phyloP scores from a whole-genome alignment of 2,888 invertebrate species.

The Pterostichus niger region DNA sequence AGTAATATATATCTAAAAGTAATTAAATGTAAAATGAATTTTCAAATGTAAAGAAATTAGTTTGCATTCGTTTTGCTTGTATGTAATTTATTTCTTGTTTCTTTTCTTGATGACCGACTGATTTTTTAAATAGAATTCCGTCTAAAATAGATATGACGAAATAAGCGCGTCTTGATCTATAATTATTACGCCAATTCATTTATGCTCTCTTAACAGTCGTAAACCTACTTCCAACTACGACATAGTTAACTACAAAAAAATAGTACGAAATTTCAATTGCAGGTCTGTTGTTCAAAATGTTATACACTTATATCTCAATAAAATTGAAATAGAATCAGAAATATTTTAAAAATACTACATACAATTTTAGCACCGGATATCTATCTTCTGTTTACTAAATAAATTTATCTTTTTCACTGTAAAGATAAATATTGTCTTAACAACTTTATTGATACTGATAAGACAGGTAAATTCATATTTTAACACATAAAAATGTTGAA shows the following conservation, averaged over 20 bases:
- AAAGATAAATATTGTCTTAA: slow-evolving; percentile 25
- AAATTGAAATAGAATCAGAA: not conserved
- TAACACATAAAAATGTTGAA: not conserved
- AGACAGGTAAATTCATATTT: slow-evolving; percentile 34
- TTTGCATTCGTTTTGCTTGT: slow-evolving; percentile 6
- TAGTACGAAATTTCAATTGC: not conserved
- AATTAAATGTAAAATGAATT: not conserved
- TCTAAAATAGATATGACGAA: slow-evolving; percentile 48
- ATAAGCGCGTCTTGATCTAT: slow-evolving; percentile 45
- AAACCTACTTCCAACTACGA: slow-evolving; percentile 6
- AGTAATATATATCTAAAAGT: not conserved
- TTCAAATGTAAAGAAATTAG: not conserved
- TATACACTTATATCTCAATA: not conserved
- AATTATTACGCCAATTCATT: slow-evolving; percentile 53
- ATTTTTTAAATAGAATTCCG: slow-evolving; percentile 50
- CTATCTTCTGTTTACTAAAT: slow-evolving; percentile 28
- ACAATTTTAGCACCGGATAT: slow-evolving; percentile 27
- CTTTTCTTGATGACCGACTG: slow-evolving; percentile 11
- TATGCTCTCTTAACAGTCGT: slow-evolving; percentile 15
- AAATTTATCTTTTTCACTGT: slow-evolving; percentile 44
- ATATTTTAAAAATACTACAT: not conserved
- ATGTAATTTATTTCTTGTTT: slow-evolving; percentile 47
- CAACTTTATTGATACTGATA: slow-evolving; percentile 33
- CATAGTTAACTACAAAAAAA: too few relatives aligned
- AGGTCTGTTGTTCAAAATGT: not conserved